phyloP scores from a whole-genome alignment of 23 tunicate genomes.

The Oikopleura dioica region DNA sequence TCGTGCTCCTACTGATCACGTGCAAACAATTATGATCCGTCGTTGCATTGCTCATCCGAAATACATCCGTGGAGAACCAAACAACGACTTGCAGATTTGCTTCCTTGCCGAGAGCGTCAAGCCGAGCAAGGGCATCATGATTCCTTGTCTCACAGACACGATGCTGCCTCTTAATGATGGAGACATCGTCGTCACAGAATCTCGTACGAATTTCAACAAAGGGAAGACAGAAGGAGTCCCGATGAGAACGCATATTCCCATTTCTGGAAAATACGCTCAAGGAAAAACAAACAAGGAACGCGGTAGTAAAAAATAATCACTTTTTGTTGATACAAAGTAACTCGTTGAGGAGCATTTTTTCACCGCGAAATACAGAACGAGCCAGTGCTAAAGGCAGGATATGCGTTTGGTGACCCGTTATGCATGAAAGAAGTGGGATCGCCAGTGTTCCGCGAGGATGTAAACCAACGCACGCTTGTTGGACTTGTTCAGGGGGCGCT shows the following conservation, averaged over 20 bases:
- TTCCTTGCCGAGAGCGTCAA: neutral
- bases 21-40: neutral
- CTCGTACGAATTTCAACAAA: slow-evolving; percentile 6
- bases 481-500: slow-evolving; percentile 10
- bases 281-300: no score
- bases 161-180: neutral
- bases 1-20: neutral
- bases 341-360: no score
- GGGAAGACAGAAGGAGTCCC: neutral
- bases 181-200: slow-evolving; percentile 13
- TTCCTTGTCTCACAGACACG: neutral
- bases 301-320: no score
- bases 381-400: neutral
- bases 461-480: neutral
- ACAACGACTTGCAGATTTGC: neutral
- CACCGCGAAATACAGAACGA: neutral
- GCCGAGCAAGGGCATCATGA: neutral
- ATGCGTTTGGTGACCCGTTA: neutral
- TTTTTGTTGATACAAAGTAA: no score
- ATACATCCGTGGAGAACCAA: neutral
- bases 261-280: neutral
- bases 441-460: slow-evolving; percentile 3
- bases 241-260: neutral
- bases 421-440: slow-evolving; percentile 13
- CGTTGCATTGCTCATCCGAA: neutral